Evolutionary conservation across 2,797 vertebrate species (phyloP).

Genomic region (Arrhamphus sclerolepis): DNA sequence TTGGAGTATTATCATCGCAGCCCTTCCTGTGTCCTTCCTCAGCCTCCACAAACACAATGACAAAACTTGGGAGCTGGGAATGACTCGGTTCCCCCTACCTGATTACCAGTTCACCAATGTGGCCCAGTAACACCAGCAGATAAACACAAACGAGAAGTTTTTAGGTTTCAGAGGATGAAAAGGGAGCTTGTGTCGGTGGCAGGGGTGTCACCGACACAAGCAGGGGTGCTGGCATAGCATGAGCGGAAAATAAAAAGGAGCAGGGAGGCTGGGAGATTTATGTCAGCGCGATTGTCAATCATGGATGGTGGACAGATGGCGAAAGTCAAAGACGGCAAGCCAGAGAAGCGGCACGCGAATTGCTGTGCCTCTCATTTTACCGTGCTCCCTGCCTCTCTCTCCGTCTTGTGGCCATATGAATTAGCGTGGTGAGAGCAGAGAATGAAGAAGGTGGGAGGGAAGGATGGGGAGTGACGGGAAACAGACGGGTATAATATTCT

Average conservation of each 20-base stretch:
- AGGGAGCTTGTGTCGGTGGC: conserved; percentile 2
- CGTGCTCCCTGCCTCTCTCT: conserved; percentile 78
- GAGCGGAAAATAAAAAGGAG: conserved; percentile 83
- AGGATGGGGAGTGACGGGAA: conserved; percentile 87
- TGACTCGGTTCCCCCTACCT: conserved; percentile 80
- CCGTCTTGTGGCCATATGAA: conserved; percentile 91
- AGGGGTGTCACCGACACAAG: conserved; percentile 26
- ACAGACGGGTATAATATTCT: conserved; percentile 98
- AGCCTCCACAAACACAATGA: conserved; percentile 20
- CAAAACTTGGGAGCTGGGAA: conserved; percentile 40
- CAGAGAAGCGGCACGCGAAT: conserved; percentile 22
- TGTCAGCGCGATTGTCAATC: conserved; percentile 94
- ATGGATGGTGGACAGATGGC: conserved; percentile 63
- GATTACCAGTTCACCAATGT: conserved; percentile 75
- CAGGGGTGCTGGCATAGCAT: conserved; percentile 28
- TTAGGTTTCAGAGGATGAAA: conserved; percentile 61
- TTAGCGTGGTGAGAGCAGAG: conserved; percentile 86
- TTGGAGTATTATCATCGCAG: conserved; percentile 21
- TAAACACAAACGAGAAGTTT: conserved; percentile 87
- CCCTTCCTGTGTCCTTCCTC: conserved; percentile 6
- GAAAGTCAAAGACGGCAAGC: conserved; percentile 70
- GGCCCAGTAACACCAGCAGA: conserved; percentile 84
- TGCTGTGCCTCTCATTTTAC: conserved; percentile 73
- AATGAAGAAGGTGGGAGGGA: conserved; percentile 77
- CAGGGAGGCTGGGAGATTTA: conserved; percentile 87